Evolutionary conservation across 2,888 invertebrate genomes (phyloP), one percentile per base, ranked within the genome.

Genomic region (Pecten maximus): DNA sequence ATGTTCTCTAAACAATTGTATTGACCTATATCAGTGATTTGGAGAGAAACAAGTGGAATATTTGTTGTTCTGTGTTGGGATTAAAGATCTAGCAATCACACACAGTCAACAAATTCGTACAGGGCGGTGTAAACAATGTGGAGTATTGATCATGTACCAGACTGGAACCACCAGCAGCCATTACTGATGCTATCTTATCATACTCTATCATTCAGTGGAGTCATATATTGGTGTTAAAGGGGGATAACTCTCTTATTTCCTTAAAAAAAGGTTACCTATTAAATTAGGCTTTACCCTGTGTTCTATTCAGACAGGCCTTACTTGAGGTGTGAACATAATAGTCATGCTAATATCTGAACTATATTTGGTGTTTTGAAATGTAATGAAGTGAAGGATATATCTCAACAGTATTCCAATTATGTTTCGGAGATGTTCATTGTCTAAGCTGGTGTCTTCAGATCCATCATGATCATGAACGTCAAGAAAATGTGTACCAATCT

Each of bases 21-120:
- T 74, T 74, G 74, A 74, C 74, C 74, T 12, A 74, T 74, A 35
- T 35, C 74, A 74, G 74, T 35, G 74, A 74, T 74, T 74, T 74
- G 28, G 28, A 2, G 23, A 10, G 35, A 35, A 35, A 74, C 12
- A 74, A 28, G 35, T 74, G 74, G 12, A 74, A 10, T 6, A 6
- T 74, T 74, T 1, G 74, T 44, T 44, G 23, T 60, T n/a, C n/a
- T 28, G 60, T 60, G 28, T 60, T n/a, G 28, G 60, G 60, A 60
- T 74, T 74, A 74, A 74, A 74, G 74, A 74, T 74, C 60, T 23
- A 6, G 23, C 60, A 1, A 74, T 74, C 12, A 28, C 74, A 74
- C 74, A 74, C 6, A 54, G 54, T n/a, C 54, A 54, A 54, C 16
- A 1, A 12, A 74, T 74, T 74, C 74, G 35, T 74, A 28, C 16